Percentiles rank a stretch among this genome's conserved stretches.
Evolutionary conservation across 1,140 invertebrate species (phyloP).

Genomic region (Drosophila kohkoa): DNA sequence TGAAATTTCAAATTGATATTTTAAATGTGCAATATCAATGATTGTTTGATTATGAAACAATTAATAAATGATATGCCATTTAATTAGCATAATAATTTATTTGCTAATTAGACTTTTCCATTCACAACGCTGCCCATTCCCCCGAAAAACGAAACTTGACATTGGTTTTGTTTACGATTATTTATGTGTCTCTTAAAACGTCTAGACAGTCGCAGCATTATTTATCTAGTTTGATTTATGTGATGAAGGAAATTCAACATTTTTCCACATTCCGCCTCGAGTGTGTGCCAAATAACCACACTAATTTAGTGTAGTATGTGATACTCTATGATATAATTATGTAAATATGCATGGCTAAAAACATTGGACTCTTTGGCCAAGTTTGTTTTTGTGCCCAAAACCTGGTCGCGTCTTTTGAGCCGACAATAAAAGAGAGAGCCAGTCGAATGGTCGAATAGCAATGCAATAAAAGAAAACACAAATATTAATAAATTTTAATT

Average conservation of each 20-base stretch:
- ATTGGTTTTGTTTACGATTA: constrained; percentile 40
- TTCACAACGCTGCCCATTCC: constrained; percentile 1
- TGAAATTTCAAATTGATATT: neutral
- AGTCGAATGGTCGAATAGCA: constrained; percentile 49
- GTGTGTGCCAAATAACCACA: constrained; percentile 7
- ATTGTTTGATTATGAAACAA: neutral
- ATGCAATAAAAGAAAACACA: constrained; percentile 54
- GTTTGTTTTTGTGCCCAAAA: neutral
- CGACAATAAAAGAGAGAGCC: constrained; percentile 66
- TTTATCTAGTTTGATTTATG: constrained; percentile 60
- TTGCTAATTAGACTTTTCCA: neutral
- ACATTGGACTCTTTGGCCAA: neutral
- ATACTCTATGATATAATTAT: constrained; percentile 70
- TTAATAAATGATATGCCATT: constrained; percentile 1
- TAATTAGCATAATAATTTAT: constrained; percentile 12
- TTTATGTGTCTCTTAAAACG: constrained; percentile 54
- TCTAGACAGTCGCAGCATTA: constrained; percentile 35
- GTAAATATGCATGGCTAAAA: constrained; percentile 55
- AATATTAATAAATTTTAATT: constrained; percentile 66
- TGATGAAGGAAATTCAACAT: constrained; percentile 46
- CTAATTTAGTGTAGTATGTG: constrained; percentile 13
- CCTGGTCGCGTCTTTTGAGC: constrained; percentile 36
- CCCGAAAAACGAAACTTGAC: neutral
- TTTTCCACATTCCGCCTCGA: constrained; percentile 40
- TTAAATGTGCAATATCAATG: constrained; percentile 2